Percentiles rank a stretch among this genome's conserved stretches.
Conservation (phyloP, 2,113 vertebrate genomes). For the Trachemys scripta region DNA sequence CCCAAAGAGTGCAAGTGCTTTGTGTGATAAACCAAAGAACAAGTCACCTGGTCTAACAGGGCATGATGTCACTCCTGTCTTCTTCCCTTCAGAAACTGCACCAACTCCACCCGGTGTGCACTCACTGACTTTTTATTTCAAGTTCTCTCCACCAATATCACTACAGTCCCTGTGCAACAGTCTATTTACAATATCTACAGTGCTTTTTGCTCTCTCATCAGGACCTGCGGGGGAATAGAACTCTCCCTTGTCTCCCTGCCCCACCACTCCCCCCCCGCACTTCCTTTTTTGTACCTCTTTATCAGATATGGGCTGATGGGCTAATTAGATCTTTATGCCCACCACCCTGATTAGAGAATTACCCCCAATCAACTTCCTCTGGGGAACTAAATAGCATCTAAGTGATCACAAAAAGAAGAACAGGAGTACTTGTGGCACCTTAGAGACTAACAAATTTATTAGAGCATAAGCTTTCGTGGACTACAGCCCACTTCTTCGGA, state of each 20-base stretch:
- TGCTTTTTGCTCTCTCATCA: background rate
- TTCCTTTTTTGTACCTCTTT: background rate
- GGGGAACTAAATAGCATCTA: background rate
- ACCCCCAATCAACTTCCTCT: background rate
- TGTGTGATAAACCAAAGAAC: background rate
- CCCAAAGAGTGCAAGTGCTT: background rate
- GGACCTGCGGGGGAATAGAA: background rate
- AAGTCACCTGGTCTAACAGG: background rate
- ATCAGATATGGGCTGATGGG: too few relatives aligned
- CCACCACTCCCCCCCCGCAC: accelerated
- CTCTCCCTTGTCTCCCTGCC: background rate
- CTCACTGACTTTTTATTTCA: background rate
- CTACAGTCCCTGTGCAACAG: background rate
- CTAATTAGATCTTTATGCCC: background rate
- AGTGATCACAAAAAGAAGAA: too few relatives aligned
- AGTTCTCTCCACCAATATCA: background rate
- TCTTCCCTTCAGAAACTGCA: background rate
- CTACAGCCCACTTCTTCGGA: too few relatives aligned
- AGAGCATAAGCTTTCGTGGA: too few relatives aligned
- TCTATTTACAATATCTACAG: background rate
- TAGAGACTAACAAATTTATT: too few relatives aligned
- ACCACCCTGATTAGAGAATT: background rate
- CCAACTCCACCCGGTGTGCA: background rate
- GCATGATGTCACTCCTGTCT: background rate
- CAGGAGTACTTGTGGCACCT: too few relatives aligned